A percentile compares a stretch with the other conserved stretches of the same genome.
These are phyloP conservation scores for Peromyscus polionotus DNA, from an alignment of 2,113 vertebrate species.

Conservation along the genomic window DNA sequence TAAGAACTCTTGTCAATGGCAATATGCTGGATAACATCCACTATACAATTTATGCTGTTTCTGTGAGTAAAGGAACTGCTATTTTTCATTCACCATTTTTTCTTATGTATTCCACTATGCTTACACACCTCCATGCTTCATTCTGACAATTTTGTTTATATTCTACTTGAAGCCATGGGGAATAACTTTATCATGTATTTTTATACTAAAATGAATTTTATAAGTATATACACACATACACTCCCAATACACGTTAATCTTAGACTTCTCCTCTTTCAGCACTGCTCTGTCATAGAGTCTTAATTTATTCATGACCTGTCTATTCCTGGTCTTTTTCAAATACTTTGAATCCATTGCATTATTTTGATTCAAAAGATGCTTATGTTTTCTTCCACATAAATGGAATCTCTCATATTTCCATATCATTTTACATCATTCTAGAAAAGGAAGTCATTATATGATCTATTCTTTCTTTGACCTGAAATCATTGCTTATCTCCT, in stretches of 20 bases:
- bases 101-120: background rate
- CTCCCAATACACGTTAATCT: background rate
- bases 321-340: background rate
- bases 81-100: background rate
- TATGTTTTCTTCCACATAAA: background rate
- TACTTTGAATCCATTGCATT: background rate
- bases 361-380: background rate
- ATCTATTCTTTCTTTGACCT: background rate
- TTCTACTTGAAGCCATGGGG: background rate
- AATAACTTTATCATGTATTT: background rate
- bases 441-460: background rate
- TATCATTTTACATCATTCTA: background rate
- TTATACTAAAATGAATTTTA: background rate
- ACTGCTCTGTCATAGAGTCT: background rate
- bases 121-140: background rate
- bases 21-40: background rate
- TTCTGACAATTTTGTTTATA: background rate
- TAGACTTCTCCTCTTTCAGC: background rate
- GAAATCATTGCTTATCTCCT: background rate
- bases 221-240: background rate
- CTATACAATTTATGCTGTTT: background rate
- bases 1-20: background rate
- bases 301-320: background rate
- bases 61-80: background rate
- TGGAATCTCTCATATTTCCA: background rate